Percentiles rank a stretch among this genome's conserved stretches.
Evolutionary conservation across 2,113 vertebrate species (phyloP).

Genomic region (Porphyrio hochstetteri): DNA sequence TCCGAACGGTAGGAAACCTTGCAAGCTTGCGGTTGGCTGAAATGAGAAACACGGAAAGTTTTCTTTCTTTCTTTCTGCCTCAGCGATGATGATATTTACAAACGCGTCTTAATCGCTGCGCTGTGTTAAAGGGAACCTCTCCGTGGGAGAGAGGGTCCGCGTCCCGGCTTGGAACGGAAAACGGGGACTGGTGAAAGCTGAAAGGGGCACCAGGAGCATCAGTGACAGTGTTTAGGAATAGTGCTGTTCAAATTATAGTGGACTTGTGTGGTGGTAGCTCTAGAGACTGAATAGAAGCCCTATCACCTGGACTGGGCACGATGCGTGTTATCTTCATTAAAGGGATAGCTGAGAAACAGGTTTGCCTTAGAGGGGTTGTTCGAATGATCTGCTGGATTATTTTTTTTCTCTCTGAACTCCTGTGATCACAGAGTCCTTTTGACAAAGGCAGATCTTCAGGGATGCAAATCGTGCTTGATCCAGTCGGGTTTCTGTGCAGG

Average conservation of each 20-base stretch:
- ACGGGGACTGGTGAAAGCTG: neutral
- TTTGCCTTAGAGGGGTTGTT: neutral
- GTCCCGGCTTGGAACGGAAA: neutral
- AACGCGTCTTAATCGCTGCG: neutral
- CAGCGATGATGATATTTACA: rapidly evolving
- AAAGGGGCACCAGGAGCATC: neutral
- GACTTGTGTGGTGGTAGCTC: neutral
- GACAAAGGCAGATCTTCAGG: neutral
- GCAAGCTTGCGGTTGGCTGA: neutral
- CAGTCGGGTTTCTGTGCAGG: neutral
- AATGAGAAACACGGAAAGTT: neutral
- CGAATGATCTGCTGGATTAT: neutral
- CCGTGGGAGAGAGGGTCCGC: neutral
- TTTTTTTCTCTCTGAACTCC: neutral
- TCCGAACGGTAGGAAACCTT: neutral
- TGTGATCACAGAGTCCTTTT: neutral
- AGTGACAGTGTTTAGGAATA: neutral
- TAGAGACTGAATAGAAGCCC: neutral
- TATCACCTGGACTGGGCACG: neutral
- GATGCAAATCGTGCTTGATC: neutral
- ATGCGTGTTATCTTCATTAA: neutral
- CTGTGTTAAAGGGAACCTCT: neutral
- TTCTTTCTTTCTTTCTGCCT: neutral
- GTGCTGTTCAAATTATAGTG: rapidly evolving
- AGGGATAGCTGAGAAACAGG: neutral